phyloP scores from a whole-genome alignment of 2,888 invertebrate species.

The Caenorhabditis japonica region DNA sequence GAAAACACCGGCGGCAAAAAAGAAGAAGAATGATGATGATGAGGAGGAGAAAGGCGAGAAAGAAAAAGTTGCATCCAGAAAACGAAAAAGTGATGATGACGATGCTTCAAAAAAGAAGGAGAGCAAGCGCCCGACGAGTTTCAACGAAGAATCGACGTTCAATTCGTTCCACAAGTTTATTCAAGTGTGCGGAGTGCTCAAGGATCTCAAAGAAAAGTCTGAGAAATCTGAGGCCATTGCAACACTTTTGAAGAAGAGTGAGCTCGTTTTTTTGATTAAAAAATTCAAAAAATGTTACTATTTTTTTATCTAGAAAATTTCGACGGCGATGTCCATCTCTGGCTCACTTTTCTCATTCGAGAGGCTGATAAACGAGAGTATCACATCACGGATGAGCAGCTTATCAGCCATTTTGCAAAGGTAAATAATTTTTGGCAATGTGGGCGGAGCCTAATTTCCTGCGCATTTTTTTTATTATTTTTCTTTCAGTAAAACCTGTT shows the following conservation, averaged over 20 bases:
- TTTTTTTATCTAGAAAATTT: slow-evolving; percentile 39
- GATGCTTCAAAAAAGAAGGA: not conserved
- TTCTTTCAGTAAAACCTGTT: too few species aligned
- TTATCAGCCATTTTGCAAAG: slow-evolving; percentile 87
- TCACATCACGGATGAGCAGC: slow-evolving; percentile 91
- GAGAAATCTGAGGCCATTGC: slow-evolving; percentile 58
- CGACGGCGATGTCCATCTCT: slow-evolving; percentile 80
- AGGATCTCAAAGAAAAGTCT: slow-evolving; percentile 38
- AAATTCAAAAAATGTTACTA: not conserved
- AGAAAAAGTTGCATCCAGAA: slow-evolving; percentile 26
- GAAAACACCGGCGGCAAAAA: slow-evolving; percentile 31
- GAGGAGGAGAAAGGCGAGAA: slow-evolving; percentile 14
- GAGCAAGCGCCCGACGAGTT: slow-evolving; percentile 35
- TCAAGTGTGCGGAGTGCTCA: slow-evolving; percentile 63
- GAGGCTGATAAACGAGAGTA: slow-evolving; percentile 88
- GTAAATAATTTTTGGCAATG: too few species aligned
- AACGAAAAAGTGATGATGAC: slow-evolving; percentile 23
- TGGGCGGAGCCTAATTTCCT: too few species aligned
- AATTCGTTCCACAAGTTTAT: slow-evolving; percentile 63
- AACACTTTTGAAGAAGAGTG: slow-evolving; percentile 55
- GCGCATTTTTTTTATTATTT: too few species aligned
- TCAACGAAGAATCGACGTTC: slow-evolving; percentile 52
- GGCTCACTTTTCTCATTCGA: slow-evolving; percentile 87
- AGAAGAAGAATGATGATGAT: slow-evolving; percentile 3
- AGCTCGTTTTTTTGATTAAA: not conserved